Percentiles rank a stretch among this genome's conserved stretches.
Conservation (phyloP, 2,797 vertebrate species). For the Anguilla marmorata region DNA sequence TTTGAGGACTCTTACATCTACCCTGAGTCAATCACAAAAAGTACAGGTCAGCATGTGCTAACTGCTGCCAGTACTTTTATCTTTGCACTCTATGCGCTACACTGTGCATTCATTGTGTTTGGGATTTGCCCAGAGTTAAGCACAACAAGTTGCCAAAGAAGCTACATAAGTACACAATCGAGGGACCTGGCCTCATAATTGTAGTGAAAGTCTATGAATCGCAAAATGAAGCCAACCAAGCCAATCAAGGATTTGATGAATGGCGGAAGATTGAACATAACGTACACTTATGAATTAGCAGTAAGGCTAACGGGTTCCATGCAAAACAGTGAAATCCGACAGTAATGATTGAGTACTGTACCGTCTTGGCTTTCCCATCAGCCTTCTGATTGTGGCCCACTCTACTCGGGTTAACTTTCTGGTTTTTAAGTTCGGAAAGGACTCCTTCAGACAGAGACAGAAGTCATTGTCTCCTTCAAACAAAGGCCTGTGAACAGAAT, state of each 20-base stretch:
- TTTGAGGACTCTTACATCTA: no score
- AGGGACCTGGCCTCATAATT: no score
- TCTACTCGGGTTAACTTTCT: slow-evolving; percentile 95
- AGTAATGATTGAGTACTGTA: slow-evolving; percentile 57
- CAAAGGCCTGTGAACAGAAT: slow-evolving; percentile 79
- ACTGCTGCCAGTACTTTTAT: no score
- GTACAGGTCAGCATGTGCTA: no score
- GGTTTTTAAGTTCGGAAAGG: slow-evolving; percentile 95
- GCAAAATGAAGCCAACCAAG: not conserved
- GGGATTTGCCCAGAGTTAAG: no score
- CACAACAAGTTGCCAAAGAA: no score
- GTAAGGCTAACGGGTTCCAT: not conserved
- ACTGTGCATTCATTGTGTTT: no score
- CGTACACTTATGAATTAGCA: not conserved
- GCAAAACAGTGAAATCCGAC: not conserved
- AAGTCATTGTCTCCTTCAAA: slow-evolving; percentile 99
- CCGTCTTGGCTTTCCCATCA: slow-evolving; percentile 98
- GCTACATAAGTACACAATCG: no score
- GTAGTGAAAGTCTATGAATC: not conserved
- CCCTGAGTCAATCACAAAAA: no score
- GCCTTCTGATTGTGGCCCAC: slow-evolving; percentile 94
- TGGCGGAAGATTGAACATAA: not conserved
- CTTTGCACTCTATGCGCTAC: no score
- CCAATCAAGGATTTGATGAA: not conserved
- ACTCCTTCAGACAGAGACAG: slow-evolving; percentile 97